A percentile compares a stretch with the other conserved stretches of the same genome.
Evolutionary conservation across 2,113 vertebrate species (phyloP).

Genomic region (Phasianus colchicus): DNA sequence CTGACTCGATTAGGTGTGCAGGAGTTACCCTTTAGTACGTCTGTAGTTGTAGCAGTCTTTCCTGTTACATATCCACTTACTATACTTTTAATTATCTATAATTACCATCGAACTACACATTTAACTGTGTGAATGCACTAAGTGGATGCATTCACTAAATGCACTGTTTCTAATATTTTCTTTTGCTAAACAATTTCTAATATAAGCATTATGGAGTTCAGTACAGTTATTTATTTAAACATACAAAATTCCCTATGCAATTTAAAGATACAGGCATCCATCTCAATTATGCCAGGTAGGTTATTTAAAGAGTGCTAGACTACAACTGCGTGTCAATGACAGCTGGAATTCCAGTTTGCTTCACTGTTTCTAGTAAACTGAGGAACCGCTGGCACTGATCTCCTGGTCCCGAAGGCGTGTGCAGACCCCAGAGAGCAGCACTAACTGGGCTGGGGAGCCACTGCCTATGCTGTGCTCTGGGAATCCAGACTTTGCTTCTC

Average conservation of each 20-base stretch:
- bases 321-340: slow-evolving; percentile 65
- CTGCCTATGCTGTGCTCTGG: not conserved
- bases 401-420: not conserved
- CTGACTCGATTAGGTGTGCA: slow-evolving; percentile 75
- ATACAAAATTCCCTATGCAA: slow-evolving; percentile 80
- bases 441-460: not conserved
- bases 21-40: slow-evolving; percentile 70
- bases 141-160: slow-evolving; percentile 79
- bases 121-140: slow-evolving; percentile 78
- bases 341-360: slow-evolving; percentile 74
- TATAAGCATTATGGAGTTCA: slow-evolving; percentile 81
- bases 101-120: slow-evolving; percentile 84
- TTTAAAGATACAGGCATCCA: slow-evolving; percentile 81
- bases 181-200: slow-evolving; percentile 84
- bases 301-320: slow-evolving; percentile 69
- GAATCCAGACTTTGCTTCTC: not conserved
- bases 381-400: slow-evolving; percentile 15
- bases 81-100: slow-evolving; percentile 80
- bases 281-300: slow-evolving; percentile 68
- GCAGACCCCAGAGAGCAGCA: not conserved
- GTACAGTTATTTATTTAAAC: slow-evolving; percentile 82
- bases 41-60: slow-evolving; percentile 76
- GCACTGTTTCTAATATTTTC: slow-evolving; percentile 79
- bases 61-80: slow-evolving; percentile 81
- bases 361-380: slow-evolving; percentile 24